Base-by-base conservation (phyloP, 2,888 invertebrate species). In the Cephus pulcher region DNA sequence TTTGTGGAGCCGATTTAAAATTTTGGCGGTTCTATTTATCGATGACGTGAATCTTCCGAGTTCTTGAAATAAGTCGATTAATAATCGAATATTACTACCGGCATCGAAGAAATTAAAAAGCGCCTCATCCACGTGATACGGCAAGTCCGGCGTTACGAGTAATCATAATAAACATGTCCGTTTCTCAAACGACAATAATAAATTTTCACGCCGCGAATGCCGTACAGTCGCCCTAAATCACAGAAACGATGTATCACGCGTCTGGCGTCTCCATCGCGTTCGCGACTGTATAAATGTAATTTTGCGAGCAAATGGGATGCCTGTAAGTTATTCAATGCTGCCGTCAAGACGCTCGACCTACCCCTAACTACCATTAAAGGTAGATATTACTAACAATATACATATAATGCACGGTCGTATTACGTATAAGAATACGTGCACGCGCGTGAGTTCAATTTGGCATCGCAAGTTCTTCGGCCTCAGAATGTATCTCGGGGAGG, bases 81-180 rank as follows among this genome's bases (percentile, higher is more conserved):
- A 71, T 71, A 71, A 32, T 71, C 32, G 71, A 71, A 32, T 12
- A 71, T 71, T 33, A 71, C 32, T 12, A 33, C 32, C 71, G 71
- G 71, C 71, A 71, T 32, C 9, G 34, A 32, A 15, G 12, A 71
- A 71, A 71, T 71, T 70, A 74, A 75, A 73, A 74, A 74, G 34
- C 74, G 35, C 74, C 68, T 74, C 75, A 9, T 37, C 69, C 78
- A 56, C 75, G 69, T 34, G n/a, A 74, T 69, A 35, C 69, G 32
- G 69, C 56, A 71, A 78, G 73, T 73, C 56, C 76, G 76, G 80
- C 32, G 34, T 34, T 32, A 37, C 81, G 76, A 34, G 77, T 79
- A 84, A 84, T 83, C 82, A 82, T 83, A 83, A 85, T 86, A 84
- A 85, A 85, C 80, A 79, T 81, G 82, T 80, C 82, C 78, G 75